A percentile compares a stretch with the other conserved stretches of the same genome.
Conservation (phyloP, 2,888 invertebrate genomes). For the Athalia rosae region DNA sequence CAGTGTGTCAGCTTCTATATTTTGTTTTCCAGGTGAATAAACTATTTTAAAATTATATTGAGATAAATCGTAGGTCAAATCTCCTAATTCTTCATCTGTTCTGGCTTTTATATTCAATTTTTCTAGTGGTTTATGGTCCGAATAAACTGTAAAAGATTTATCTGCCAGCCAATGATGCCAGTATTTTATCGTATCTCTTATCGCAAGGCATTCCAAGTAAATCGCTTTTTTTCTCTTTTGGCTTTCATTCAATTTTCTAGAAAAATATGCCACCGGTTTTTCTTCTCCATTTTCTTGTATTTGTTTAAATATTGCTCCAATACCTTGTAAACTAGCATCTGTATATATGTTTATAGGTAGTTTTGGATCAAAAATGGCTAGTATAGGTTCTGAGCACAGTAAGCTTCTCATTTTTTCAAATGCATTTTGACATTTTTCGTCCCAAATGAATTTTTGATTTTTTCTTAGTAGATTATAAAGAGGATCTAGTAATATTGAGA, state of each 20-base stretch:
- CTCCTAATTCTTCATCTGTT: conserved; percentile 35
- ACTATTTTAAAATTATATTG: conserved; percentile 13
- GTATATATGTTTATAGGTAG: conserved; percentile 36
- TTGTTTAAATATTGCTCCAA: conserved; percentile 41
- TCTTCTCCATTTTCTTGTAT: conserved; percentile 11
- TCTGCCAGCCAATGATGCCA: conserved; percentile 31
- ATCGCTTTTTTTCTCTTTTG: conserved; percentile 36
- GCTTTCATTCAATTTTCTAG: conserved; percentile 16
- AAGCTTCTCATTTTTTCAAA: conserved; percentile 20
- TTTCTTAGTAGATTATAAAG: conserved; percentile 31
- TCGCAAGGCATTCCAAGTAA: conserved; percentile 49
- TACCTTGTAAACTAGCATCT: conserved; percentile 45
- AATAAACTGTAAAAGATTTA: neutral
- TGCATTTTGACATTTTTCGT: conserved; percentile 23
- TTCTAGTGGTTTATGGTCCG: conserved; percentile 20
- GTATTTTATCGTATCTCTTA: conserved; percentile 50
- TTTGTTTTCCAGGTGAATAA: conserved; percentile 16
- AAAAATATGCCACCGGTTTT: neutral
- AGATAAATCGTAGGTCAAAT: conserved; percentile 14
- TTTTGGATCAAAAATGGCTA: conserved; percentile 44
- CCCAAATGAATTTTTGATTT: conserved; percentile 36
- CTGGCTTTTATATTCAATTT: conserved; percentile 25
- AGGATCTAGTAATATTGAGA: conserved; percentile 42
- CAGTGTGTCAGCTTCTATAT: conserved; percentile 6
- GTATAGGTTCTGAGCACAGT: conserved; percentile 38